Base-by-base conservation (phyloP, 2,113 vertebrate genomes). In the Rhadina sibilatrix region DNA sequence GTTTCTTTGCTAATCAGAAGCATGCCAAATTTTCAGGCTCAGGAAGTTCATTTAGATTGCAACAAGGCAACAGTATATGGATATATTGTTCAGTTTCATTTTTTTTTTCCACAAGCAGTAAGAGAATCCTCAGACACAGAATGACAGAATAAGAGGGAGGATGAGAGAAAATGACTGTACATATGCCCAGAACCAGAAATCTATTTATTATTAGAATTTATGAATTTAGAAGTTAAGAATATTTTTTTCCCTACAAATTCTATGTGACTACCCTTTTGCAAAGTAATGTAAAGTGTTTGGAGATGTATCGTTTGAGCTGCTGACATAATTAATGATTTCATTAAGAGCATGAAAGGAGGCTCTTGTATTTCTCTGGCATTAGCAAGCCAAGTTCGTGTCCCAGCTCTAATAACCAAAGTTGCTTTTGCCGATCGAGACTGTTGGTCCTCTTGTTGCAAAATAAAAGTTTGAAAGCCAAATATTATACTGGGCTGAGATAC, bases 241-340 rank as follows among this genome's bases (percentile, higher is more conserved):
- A 42, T 83, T 47, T 91, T 96, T 91, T 74, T 61, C 66, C 79
- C 78, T 86, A 31, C 54, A 49, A 87, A 76, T 95, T 94, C 50
- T 82, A 33, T 94, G 90, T 87, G 89, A 92, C 89, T 93, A 70
- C 61, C 53, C 85, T 10, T 96, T 96, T 94, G 87, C 94, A 95
- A 91, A 96, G 96, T 93, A 95, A 88, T 77, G 83, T 83, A 64
- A 97, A 97, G 96, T 97, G 95, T 97, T 96, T 97, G 96, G 90
- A 96, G 95, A 95, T 93, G 94, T 97, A 96, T 97, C 54, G 1
- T 82, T 97, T 81, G 91, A 96, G 83, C 79, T 97, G 96, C 90
- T 97, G 98, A 98, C 97, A 97, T 97, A 97, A 98, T 97, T 97
- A 97, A 98, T 97, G 97, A 97, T 96, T 98, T 97, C 96, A 97